Evolutionary conservation across 2,113 vertebrate genomes (phyloP).

Genomic region (Grammomys surdaster): DNA sequence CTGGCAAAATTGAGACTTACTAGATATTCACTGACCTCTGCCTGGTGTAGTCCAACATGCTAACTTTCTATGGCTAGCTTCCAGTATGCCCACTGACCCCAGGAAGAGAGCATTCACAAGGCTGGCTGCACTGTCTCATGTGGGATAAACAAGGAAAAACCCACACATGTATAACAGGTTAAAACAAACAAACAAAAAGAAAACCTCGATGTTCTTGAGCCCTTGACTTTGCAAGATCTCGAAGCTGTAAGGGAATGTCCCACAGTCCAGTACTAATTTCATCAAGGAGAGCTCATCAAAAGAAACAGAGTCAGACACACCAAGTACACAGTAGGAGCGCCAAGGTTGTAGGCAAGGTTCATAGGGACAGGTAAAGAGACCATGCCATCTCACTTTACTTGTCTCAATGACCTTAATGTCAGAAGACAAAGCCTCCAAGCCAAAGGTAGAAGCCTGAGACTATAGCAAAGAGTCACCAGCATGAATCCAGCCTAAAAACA

Average conservation of each 20-base stretch:
- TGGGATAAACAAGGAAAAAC: neutral
- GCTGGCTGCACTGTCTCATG: neutral
- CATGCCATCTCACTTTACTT: neutral
- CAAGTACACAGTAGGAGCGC: neutral
- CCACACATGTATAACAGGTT: slow-evolving; percentile 18
- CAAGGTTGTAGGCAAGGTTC: neutral
- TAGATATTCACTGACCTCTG: neutral
- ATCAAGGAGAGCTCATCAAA: neutral
- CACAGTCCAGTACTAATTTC: neutral
- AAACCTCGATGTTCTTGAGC: neutral
- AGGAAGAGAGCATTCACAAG: neutral
- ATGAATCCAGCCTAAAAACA: neutral
- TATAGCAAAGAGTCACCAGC: neutral
- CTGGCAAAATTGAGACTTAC: neutral
- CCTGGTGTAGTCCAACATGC: neutral
- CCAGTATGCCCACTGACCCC: neutral
- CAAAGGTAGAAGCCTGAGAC: neutral
- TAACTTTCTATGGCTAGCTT: neutral
- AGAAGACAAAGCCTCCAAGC: neutral
- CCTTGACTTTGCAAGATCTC: neutral
- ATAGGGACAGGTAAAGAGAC: no score
- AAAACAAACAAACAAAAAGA: neutral
- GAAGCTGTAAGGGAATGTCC: slow-evolving; percentile 1
- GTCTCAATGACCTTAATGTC: neutral
- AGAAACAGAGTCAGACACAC: neutral